Conservation (phyloP, 2,113 vertebrate genomes). For the Eptesicus fuscus region DNA sequence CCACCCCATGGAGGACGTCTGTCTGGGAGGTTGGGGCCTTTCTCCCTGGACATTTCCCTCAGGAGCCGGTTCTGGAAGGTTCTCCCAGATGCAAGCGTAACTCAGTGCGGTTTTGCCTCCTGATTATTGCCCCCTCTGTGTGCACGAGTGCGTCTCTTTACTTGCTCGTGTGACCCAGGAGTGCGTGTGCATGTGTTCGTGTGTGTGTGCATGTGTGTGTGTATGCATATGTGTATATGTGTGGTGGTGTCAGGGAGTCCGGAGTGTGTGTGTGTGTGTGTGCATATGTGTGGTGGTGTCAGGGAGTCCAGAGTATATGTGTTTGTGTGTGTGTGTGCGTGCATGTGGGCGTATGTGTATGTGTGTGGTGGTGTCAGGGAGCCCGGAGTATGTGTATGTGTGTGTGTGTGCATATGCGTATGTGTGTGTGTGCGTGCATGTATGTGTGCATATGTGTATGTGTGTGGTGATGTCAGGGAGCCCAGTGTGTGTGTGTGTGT, state of each 20-base stretch:
- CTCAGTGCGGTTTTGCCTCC: accelerated
- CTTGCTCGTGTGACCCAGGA: conserved; percentile 51
- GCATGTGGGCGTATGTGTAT: no score
- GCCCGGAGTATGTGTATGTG: accelerated
- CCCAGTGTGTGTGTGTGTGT: accelerated
- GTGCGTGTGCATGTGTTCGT: accelerated
- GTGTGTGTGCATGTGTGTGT: not conserved
- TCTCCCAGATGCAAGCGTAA: not conserved
- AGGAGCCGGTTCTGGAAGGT: not conserved
- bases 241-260: accelerated
- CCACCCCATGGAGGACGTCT: not conserved
- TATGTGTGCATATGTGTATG: not conserved
- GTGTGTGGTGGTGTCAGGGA: not conserved
- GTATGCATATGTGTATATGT: no score
- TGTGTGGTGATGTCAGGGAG: not conserved
- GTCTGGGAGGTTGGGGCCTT: not conserved
- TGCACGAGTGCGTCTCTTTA: not conserved
- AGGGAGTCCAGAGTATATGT: no score
- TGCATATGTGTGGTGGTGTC: no score
- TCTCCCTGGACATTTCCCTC: not conserved
- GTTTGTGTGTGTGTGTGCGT: not conserved
- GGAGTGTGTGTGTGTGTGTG: not conserved
- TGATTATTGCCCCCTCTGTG: not conserved
- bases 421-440: not conserved
- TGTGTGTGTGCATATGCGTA: not conserved